These are phyloP conservation scores for Ispidina picta DNA, from an alignment of 2,797 vertebrate species.

Conservation along the genomic window DNA sequence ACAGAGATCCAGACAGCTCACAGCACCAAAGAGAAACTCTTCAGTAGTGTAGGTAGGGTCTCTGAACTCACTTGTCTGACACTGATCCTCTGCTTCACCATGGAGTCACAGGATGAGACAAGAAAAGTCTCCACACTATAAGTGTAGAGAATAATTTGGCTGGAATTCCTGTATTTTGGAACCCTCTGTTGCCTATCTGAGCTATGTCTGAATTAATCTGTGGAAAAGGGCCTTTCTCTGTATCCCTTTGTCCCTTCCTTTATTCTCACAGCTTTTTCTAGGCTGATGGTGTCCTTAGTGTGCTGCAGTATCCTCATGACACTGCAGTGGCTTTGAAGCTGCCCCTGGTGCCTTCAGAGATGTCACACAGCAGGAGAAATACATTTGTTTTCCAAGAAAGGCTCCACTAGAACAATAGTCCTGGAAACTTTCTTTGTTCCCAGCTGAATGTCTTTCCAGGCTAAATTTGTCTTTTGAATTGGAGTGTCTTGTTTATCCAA, in stretches of 20 bases:
- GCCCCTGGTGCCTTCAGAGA: neutral
- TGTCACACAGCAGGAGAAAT: neutral
- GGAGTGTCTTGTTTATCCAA: neutral
- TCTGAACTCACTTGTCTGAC: neutral
- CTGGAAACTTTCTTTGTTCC: neutral
- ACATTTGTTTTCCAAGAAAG: neutral
- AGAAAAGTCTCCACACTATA: neutral
- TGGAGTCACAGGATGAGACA: neutral
- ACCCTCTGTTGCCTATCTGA: neutral
- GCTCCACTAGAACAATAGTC: neutral
- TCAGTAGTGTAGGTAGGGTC: neutral
- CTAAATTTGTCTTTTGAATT: neutral
- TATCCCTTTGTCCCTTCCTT: neutral
- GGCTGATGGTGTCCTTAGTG: neutral
- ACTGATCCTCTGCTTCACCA: neutral
- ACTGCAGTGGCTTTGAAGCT: neutral
- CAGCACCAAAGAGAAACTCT: neutral
- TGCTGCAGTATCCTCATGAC: neutral
- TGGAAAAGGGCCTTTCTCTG: neutral
- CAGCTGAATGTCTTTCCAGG: neutral
- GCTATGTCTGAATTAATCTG: neutral
- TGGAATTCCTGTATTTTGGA: neutral
- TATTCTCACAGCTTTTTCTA: neutral
- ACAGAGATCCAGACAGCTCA: neutral
- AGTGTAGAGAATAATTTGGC: neutral